These are phyloP conservation scores for Helleia helle DNA, from an alignment of 2,888 invertebrate genomes.

Conservation along the genomic window DNA sequence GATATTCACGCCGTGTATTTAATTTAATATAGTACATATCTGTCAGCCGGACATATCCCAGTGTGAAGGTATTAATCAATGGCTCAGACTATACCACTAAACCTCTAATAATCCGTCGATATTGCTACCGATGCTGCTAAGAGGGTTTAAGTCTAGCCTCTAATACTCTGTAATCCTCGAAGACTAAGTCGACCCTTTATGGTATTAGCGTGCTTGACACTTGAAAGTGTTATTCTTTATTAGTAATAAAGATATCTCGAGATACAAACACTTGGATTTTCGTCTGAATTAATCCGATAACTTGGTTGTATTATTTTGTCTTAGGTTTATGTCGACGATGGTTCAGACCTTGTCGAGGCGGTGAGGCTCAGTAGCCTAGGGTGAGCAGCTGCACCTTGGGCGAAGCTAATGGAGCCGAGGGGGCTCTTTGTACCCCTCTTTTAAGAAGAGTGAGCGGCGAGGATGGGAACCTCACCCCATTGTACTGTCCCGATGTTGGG, in stretches of 20 bases:
- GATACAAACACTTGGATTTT: neutral
- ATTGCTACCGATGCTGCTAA: constrained; percentile 52
- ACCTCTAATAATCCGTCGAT: constrained; percentile 24
- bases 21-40: neutral
- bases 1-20: no score
- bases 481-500: no score
- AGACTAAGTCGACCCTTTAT: constrained; percentile 57
- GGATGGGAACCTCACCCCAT: no score
- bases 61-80: constrained; percentile 8
- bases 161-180: constrained; percentile 47
- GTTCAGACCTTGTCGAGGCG: no score
- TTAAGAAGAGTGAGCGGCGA: no score
- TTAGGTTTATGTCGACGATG: no score
- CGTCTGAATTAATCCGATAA: neutral
- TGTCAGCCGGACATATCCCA: neutral
- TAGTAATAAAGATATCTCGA: neutral
- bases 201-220: constrained; percentile 38
- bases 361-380: no score
- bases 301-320: no score
- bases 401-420: no score
- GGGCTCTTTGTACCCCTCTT: no score
- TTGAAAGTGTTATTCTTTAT: neutral
- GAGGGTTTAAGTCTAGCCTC: constrained; percentile 54
- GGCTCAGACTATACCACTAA: neutral
- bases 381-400: no score